A percentile compares a stretch with the other conserved stretches of the same genome.
phyloP scores from a whole-genome alignment of 1,140 invertebrate genomes.

The Scylla paramamosain region DNA sequence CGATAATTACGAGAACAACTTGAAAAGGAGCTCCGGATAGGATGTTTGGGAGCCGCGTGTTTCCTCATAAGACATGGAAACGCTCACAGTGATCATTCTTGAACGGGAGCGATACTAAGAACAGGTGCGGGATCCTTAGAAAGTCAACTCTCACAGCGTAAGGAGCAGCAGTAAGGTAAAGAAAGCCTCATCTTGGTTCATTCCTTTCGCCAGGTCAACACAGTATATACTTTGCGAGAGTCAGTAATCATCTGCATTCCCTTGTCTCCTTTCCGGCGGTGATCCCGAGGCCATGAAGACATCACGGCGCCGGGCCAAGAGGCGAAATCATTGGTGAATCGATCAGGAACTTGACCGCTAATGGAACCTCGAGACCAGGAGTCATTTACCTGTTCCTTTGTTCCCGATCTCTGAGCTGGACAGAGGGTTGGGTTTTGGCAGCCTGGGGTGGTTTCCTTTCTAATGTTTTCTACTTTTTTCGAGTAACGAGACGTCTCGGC shows the following conservation, averaged over 20 bases:
- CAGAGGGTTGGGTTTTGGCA: not conserved
- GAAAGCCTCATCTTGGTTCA: not conserved
- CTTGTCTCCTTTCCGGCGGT: not conserved
- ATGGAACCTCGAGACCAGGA: slow-evolving; percentile 18
- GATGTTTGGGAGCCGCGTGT: too few species aligned
- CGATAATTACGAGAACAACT: not conserved
- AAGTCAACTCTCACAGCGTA: not conserved
- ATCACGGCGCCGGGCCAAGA: not conserved
- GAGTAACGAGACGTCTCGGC: not conserved
- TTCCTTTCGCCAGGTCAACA: not conserved
- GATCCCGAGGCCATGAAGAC: slow-evolving; percentile 9
- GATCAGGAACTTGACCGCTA: slow-evolving; percentile 1
- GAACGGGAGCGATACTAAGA: not conserved
- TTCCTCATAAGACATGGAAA: not conserved
- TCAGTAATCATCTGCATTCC: not conserved
- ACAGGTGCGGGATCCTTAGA: not conserved
- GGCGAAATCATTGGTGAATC: slow-evolving; percentile 21
- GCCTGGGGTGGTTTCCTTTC: too few species aligned
- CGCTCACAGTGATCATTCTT: not conserved
- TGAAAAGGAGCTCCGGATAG: too few species aligned
- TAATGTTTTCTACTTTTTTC: too few species aligned
- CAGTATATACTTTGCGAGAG: not conserved
- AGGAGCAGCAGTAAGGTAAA: not conserved
- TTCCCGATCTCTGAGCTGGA: not conserved
- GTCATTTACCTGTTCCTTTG: slow-evolving; percentile 22